Evolutionary conservation across 2,113 vertebrate species (phyloP).

Genomic region (Heterotilapia buettikoferi): DNA sequence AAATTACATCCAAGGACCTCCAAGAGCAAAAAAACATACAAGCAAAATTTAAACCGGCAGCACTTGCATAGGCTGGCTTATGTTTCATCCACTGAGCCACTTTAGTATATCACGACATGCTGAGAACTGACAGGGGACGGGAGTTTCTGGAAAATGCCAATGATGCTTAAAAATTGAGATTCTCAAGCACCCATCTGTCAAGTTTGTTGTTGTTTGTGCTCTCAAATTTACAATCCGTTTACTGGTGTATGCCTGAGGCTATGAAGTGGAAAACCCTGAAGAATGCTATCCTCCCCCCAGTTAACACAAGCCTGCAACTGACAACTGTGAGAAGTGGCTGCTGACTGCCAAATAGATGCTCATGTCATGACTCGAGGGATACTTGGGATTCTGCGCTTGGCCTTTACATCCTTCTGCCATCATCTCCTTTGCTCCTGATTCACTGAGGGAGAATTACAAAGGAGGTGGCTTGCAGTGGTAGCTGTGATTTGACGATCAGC

Average conservation of each 20-base stretch:
- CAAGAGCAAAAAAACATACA: not conserved
- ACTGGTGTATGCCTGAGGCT: conserved; percentile 4
- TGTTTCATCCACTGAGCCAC: not conserved
- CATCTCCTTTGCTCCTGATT: not conserved
- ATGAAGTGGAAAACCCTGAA: not conserved
- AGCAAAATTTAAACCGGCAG: not conserved
- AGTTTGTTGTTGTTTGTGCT: conserved; percentile 32
- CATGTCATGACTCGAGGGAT: not conserved
- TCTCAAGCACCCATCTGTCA: conserved; percentile 7
- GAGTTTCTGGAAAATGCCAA: not conserved
- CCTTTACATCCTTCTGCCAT: not conserved
- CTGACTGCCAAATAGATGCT: conserved; percentile 21
- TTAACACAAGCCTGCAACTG: not conserved
- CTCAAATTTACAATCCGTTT: conserved; percentile 3
- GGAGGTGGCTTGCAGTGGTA: conserved; percentile 4
- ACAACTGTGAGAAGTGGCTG: conserved; percentile 15
- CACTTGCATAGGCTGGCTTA: not conserved
- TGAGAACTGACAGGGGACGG: not conserved
- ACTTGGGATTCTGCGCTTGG: conserved; percentile 14
- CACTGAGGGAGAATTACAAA: not conserved
- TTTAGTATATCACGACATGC: not conserved
- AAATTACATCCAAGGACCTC: not conserved
- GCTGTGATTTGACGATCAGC: conserved; percentile 12
- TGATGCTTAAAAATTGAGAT: not conserved
- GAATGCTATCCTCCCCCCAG: not conserved